Evolutionary conservation across 2,888 invertebrate species (phyloP), one percentile per base, ranked within the genome.

Genomic region (Rhogogaster chlorosoma): DNA sequence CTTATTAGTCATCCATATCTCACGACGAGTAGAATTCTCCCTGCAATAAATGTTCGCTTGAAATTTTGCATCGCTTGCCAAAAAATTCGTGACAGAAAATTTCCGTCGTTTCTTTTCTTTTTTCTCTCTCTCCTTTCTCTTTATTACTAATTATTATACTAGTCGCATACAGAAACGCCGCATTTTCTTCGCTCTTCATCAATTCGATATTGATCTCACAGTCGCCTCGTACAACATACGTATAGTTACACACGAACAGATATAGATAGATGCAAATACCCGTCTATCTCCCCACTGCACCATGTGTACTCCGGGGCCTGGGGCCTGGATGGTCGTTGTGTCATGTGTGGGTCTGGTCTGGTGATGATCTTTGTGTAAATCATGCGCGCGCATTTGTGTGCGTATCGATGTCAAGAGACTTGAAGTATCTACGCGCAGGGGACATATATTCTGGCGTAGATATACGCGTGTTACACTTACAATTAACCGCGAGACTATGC

Each of bases 371-470:
- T 53, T 77, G 49, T 73, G 71, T 42, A 26, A n/a, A 42, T 73
- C n/a, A 22, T 73, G 71, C 71, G 71, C 71, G 71, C 71, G 71
- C 71, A 73, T n/a, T 73, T 73, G 71, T 73, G 71, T 73, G 42
- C 71, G 42, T 73, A 73, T 73, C 71, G 71, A 73, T 73, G 71
- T 73, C 71, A 42, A 73, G 71, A 73, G 71, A 42, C 71, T 12
- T 9, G 42, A 73, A 73, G 61, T 61, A 26, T 12, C n/a, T n/a
- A n/a, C n/a, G n/a, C n/a, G 12, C 10, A 22, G 4, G 12, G 45
- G 12, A 45, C 15, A 36, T 3, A 45, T 15, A n/a, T n/a, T n/a
- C 12, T 12, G 15, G 15, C 12, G 15, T 15, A 45, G 12, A 3
- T 7, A 49, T 6, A 53, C 26, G n/a, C 12, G 26, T 3, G 26